A percentile compares a stretch with the other conserved stretches of the same genome.
Conservation (phyloP, 1,140 invertebrate genomes). For the Brachionus plicatilis region DNA sequence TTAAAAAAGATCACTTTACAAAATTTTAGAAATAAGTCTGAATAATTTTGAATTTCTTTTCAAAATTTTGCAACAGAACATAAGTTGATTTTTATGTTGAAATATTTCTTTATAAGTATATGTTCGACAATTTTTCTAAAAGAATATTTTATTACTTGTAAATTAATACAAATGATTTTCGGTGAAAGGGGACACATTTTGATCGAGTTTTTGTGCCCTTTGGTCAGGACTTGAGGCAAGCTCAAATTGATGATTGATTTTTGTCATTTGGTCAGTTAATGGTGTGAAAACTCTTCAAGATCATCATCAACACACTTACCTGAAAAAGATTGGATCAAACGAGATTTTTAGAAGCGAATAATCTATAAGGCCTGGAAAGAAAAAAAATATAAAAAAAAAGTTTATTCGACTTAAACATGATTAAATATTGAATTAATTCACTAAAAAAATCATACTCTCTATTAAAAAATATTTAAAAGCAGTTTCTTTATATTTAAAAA, state of each 20-base stretch:
- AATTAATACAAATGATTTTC: background rate
- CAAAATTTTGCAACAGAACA: no score
- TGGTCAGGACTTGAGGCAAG: background rate
- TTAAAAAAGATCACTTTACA: background rate
- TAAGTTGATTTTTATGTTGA: background rate
- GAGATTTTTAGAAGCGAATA: no score
- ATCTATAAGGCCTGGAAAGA: no score
- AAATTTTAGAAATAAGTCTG: background rate
- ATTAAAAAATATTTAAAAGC: no score
- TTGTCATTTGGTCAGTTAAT: background rate
- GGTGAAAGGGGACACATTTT: background rate
- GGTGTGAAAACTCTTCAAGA: background rate
- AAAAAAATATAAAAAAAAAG: no score
- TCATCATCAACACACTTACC: no score
- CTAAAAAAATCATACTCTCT: no score
- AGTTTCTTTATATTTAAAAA: no score
- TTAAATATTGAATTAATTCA: no score
- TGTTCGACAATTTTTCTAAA: background rate
- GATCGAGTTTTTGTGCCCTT: background rate
- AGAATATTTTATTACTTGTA: background rate
- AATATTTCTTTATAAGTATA: background rate
- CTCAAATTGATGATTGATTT: background rate
- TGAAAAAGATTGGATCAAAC: no score
- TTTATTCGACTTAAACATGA: no score
- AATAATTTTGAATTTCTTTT: no score